Evolutionary conservation across 2,113 vertebrate species (phyloP).

Genomic region (Phrynosoma blainvillii): DNA sequence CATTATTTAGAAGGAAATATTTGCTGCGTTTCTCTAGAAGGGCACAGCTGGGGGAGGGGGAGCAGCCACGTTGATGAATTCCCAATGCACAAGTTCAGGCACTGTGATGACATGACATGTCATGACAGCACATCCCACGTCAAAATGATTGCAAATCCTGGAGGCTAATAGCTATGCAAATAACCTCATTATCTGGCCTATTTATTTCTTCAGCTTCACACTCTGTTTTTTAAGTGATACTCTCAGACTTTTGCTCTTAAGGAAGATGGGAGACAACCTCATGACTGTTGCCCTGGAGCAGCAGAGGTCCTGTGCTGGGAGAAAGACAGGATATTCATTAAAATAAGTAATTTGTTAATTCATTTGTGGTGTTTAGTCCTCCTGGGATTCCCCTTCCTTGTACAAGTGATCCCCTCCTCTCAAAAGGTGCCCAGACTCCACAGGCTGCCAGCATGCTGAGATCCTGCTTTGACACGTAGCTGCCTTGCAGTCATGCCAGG

Average conservation of each 20-base stretch:
- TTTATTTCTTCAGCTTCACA: conserved; percentile 63
- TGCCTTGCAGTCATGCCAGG: neutral
- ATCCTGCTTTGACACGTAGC: neutral
- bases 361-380: neutral
- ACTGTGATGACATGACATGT: conserved; percentile 9
- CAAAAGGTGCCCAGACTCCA: neutral
- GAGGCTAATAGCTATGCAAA: conserved; percentile 75
- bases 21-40: neutral
- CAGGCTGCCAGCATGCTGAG: too few relatives aligned
- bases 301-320: neutral
- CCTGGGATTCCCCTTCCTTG: neutral
- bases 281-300: neutral
- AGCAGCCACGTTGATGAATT: neutral
- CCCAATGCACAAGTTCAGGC: conserved; percentile 25
- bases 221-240: conserved; percentile 29
- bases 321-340: too few relatives aligned
- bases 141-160: conserved; percentile 56
- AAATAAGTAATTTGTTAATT: too few relatives aligned
- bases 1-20: conserved; percentile 1
- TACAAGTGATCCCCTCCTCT: neutral
- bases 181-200: conserved; percentile 69
- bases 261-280: conserved; percentile 23
- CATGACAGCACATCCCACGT: conserved; percentile 58
- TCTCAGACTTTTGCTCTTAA: conserved; percentile 20
- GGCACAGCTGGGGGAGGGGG: too few relatives aligned